Evolutionary conservation across 2,888 invertebrate genomes (phyloP), one percentile per base, ranked within the genome.

Genomic region (Acrobasis suavella): DNA sequence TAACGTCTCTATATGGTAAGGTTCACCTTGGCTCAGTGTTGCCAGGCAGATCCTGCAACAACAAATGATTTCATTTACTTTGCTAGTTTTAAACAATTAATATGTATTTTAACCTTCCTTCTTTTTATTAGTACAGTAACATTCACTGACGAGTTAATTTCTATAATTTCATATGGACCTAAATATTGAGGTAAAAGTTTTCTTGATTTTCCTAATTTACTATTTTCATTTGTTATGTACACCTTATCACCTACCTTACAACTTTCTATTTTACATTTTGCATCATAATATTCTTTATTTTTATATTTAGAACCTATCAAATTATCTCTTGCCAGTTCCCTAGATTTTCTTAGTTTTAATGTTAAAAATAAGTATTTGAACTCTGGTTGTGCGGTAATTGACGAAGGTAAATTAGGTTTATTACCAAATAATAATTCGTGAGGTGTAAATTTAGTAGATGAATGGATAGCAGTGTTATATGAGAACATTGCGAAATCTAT

Each of bases 401-500:
- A n/a, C n/a, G n/a, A n/a, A n/a, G n/a, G n/a, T n/a, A n/a, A n/a
- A n/a, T n/a, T 37, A 37, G 1, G n/a, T 38, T 55, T 55, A 38
- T 5, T 55, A 3, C 39, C 55, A 15, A 55, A 55, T n/a, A 55
- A 9, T 39, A 55, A 55, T 55, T 55, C 39, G 9, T n/a, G n/a
- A 1, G 55, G 55, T 14, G 9, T 55, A 8, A 55, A 55, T 15
- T 55, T 14, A 3, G 79, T 82, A 8, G 75, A 69, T 8, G 67
- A 68, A 68, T 84, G 80, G n/a, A 68, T 62, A 37, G 68, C 65
- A 2, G 76, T 74, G 56, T 80, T 79, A 60, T 81, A 80, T 0
- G 77, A 72, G 58, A 79, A 77, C 72, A 81, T 77, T 3, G 75
- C 76, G 60, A 72, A 73, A 46, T 72, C 67, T 9, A 82, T 32